phyloP scores from a whole-genome alignment of 2,797 vertebrate species.

The Macropodus opercularis region DNA sequence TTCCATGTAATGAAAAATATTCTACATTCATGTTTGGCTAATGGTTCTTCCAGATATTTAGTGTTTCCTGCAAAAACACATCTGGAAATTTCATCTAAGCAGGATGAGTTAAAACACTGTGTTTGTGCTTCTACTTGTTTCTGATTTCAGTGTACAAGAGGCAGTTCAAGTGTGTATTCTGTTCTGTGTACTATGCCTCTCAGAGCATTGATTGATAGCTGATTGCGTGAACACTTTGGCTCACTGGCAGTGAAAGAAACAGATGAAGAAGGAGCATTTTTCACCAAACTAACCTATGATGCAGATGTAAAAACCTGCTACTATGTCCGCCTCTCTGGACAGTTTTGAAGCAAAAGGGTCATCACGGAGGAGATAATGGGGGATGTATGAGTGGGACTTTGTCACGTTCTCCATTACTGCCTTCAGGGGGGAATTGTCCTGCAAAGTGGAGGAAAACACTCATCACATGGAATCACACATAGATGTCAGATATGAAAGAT shows the following conservation, averaged over 20 bases:
- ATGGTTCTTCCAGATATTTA: too few relatives aligned
- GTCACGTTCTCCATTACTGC: conserved; percentile 80
- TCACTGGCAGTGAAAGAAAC: background rate
- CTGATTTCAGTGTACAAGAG: background rate
- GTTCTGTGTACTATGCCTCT: background rate
- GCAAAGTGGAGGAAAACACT: conserved; percentile 41
- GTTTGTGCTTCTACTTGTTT: background rate
- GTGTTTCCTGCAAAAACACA: background rate
- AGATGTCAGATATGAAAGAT: conserved; percentile 3
- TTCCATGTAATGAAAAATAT: too few relatives aligned
- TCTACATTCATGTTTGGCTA: too few relatives aligned
- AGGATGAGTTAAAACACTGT: background rate
- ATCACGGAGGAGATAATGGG: conserved; percentile 82
- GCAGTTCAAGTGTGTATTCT: background rate
- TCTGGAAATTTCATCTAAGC: background rate
- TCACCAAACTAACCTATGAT: conserved; percentile 85
- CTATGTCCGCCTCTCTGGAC: conserved; percentile 89
- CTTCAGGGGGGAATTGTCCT: conserved; percentile 71
- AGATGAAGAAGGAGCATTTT: background rate
- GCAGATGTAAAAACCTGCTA: conserved; percentile 90
- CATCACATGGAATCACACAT: conserved; percentile 14
- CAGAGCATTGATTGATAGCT: background rate
- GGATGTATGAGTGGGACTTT: conserved; percentile 71
- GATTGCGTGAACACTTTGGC: background rate
- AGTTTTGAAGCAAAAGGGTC: conserved; percentile 92